Base-by-base conservation (phyloP, 2,797 vertebrate genomes). In the Trachurus trachurus region DNA sequence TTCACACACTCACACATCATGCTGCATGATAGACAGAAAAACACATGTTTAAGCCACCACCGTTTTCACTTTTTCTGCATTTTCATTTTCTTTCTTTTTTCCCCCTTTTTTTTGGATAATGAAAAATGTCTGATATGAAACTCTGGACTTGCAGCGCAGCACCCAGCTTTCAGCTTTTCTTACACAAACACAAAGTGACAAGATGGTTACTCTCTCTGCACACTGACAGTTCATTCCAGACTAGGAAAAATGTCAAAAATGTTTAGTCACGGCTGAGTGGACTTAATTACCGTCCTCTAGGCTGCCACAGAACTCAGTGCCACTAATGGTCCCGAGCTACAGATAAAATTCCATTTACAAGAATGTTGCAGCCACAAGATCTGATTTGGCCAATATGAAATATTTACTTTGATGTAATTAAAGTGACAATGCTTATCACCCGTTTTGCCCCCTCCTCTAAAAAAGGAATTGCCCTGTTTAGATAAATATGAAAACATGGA, bases 171-270 rank as follows among this genome's bases (percentile, higher is more conserved):
- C 94, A 92, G 92, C 93, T 93, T 95, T 93, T 95, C 95, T 95
- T 93, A 94, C 90, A 93, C 95, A 96, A 96, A 96, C 92, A 91
- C 94, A 95, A 96, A 97, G 96, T 98, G 97, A 97, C 97, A 97
- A 95, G 96, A 96, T 95, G 96, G 95, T 96, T 97, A 95, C 96
- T 96, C 95, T 96, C 95, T 96, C 94, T 96, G 95, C 90, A 91
- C 96, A 95, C 95, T 97, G 97, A 97, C 97, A 97, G 96, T 97
- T 97, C 96, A 97, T 97, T 97, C 96, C 96, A 95, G 96, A 98
- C 95, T 96, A 96, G 96, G 96, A 97, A 96, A 97, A 97, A 98
- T 96, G 97, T 99, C 97, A 98, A 96, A 97, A 98, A 97, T 97
- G 96, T 97, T 99, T 98, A 99, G 97, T 97, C 97, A 97, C 96